phyloP scores from a whole-genome alignment of 2,113 vertebrate species.

The Ammospiza caudacuta region DNA sequence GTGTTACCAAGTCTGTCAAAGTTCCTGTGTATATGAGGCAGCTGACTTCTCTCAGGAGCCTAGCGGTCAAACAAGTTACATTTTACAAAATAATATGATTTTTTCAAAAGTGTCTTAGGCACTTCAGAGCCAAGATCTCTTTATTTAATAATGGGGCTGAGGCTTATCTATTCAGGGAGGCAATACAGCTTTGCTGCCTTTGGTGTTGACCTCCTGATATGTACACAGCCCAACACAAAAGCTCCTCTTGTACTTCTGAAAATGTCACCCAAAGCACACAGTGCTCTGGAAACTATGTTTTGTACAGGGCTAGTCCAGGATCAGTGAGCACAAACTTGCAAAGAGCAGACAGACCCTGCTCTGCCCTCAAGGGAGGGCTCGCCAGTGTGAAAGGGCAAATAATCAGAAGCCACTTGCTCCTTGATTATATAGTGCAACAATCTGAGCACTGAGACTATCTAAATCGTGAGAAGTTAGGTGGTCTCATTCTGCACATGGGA shows the following conservation, averaged over 20 bases:
- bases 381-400: not conserved
- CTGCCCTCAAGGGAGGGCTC: not conserved
- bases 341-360: not conserved
- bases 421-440: not conserved
- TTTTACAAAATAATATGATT: not conserved
- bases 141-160: not conserved
- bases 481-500: not conserved
- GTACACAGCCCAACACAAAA: slow-evolving; percentile 31
- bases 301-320: not conserved
- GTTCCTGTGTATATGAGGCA: not conserved
- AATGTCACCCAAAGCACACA: slow-evolving; percentile 46
- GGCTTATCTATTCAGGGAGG: not conserved
- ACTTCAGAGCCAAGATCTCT: slow-evolving; percentile 2
- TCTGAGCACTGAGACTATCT: not conserved
- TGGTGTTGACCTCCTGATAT: slow-evolving; percentile 12
- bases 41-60: not conserved
- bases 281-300: not conserved
- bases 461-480: not conserved
- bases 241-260: slow-evolving; percentile 34
- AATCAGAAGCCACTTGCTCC: not conserved
- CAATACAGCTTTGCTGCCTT: not conserved
- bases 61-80: not conserved
- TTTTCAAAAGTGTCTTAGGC: not conserved
- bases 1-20: not conserved
- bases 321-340: not conserved